Percentiles rank a stretch among this genome's conserved stretches.
Conservation (phyloP, 37 sponge, comb jelly and placozoan genomes). For the Haliclona indistincta region DNA sequence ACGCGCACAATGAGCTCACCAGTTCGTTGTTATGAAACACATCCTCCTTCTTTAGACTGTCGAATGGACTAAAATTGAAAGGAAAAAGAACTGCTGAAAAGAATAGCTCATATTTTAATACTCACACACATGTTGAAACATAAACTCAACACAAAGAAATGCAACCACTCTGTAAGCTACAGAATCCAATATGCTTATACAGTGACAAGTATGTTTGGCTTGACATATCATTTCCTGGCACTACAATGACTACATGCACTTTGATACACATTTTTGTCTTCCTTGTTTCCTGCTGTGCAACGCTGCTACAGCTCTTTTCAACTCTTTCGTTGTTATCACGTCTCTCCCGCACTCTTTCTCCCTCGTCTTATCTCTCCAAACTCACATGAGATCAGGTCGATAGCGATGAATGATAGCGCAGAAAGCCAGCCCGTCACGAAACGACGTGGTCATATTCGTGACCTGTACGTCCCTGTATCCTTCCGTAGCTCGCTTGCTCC, state of each 20-base stretch:
- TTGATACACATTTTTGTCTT: no score
- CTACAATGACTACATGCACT: no score
- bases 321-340: not conserved
- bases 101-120: no score
- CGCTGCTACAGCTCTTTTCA: not conserved
- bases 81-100: not conserved
- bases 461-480: slow-evolving; percentile 81
- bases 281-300: not conserved
- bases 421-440: slow-evolving; percentile 89
- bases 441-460: slow-evolving; percentile 90
- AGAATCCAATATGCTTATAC: no score
- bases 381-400: slow-evolving; percentile 94
- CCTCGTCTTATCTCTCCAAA: not conserved
- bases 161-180: no score
- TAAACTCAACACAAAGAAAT: slow-evolving; percentile 3
- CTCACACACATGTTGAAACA: no score
- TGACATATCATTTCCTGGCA: no score
- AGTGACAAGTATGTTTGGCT: no score
- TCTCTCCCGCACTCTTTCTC: not conserved
- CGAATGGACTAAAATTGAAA: slow-evolving; percentile 63
- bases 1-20: slow-evolving; percentile 39
- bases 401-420: slow-evolving; percentile 94
- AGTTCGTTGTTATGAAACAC: slow-evolving; percentile 84
- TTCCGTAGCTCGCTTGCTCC: slow-evolving; percentile 75
- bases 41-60: slow-evolving; percentile 65